Percentiles rank a stretch among this genome's conserved stretches.
phyloP scores from a whole-genome alignment of 2,113 vertebrate species.

The Caloenas nicobarica region DNA sequence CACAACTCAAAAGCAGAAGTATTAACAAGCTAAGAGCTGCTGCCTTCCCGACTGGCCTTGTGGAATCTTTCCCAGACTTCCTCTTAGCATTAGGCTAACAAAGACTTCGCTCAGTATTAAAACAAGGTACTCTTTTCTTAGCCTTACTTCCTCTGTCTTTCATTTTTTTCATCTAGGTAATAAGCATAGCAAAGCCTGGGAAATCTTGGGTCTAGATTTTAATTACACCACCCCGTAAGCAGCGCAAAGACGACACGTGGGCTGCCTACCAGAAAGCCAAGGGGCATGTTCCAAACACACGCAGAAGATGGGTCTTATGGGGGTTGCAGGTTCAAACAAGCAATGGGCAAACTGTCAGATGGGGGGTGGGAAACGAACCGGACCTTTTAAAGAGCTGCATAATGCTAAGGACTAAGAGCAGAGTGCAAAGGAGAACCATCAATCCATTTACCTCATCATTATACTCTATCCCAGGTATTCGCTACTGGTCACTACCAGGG shows the following conservation, averaged over 20 bases:
- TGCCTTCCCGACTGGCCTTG: neutral
- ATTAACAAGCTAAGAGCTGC: neutral
- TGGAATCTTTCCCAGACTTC: neutral
- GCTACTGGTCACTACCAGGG: neutral
- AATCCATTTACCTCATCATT: neutral
- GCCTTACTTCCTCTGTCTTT: neutral
- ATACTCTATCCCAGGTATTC: neutral
- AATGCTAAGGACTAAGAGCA: neutral
- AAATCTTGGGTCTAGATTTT: neutral
- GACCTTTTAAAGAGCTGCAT: neutral
- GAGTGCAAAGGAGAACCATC: neutral
- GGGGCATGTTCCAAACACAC: neutral
- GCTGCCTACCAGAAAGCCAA: neutral
- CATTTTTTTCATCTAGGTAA: neutral
- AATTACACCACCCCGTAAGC: neutral
- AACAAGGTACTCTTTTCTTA: neutral
- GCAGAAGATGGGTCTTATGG: neutral
- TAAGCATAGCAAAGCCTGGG: neutral
- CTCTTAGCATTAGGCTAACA: neutral
- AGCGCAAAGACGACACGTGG: fast-evolving
- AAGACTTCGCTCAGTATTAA: neutral
- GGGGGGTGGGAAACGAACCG: fast-evolving
- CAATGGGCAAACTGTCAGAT: neutral
- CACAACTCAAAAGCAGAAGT: neutral
- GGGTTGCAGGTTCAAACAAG: neutral